phyloP scores from a whole-genome alignment of 2,888 invertebrate species.

The Ophion costatus region DNA sequence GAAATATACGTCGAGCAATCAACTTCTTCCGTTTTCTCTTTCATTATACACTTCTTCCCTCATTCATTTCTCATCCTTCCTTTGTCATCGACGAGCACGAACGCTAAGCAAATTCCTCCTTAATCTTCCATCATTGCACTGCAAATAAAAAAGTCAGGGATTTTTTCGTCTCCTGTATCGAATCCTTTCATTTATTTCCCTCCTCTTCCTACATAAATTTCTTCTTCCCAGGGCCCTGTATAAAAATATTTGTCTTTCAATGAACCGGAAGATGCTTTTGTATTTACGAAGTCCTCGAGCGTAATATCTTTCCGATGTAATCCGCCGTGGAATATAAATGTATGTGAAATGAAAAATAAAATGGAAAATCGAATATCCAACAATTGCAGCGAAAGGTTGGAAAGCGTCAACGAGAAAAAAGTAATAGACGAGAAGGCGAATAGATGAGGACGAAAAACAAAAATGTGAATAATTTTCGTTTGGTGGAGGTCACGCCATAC shows the following conservation, averaged over 20 bases:
- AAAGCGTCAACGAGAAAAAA: not conserved
- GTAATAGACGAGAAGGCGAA: not conserved
- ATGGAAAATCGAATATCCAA: not conserved
- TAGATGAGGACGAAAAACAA: not conserved
- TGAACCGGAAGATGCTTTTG: constrained; percentile 28
- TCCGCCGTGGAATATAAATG: too few species aligned
- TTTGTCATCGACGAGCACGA: constrained; percentile 21
- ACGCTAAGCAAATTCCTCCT: constrained; percentile 41
- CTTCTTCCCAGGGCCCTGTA: constrained; percentile 6
- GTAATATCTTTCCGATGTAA: constrained; percentile 12
- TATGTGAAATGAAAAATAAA: not conserved
- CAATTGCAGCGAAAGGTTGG: not conserved
- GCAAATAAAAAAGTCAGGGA: constrained; percentile 13
- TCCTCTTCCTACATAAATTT: not conserved
- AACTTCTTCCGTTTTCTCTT: constrained; percentile 14
- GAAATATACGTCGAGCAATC: constrained; percentile 31
- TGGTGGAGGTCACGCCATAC: constrained; percentile 39
- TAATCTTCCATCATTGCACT: constrained; percentile 38
- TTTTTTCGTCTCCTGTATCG: constrained; percentile 21
- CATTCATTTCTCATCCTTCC: constrained; percentile 13
- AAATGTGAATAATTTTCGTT: constrained; percentile 13
- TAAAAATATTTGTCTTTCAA: constrained; percentile 39
- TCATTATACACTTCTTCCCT: not conserved
- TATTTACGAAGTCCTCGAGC: constrained; percentile 1
- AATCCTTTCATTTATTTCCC: constrained; percentile 3